These are phyloP conservation scores for Hephaestus fuliginosus DNA, from an alignment of 2,797 vertebrate genomes.

Conservation along the genomic window DNA sequence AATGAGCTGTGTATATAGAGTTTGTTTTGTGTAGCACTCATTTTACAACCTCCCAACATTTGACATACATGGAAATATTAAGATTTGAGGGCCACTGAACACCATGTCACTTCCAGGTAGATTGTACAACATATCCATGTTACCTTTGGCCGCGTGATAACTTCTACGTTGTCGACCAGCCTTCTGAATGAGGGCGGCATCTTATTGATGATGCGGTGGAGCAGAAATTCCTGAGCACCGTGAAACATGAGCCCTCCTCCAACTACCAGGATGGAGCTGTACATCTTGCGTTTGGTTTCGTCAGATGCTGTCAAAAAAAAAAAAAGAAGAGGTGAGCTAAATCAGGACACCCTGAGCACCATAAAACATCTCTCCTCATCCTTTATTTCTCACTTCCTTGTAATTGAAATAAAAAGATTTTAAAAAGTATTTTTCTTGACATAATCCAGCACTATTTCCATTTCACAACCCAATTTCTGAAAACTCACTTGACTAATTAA, in stretches of 20 bases:
- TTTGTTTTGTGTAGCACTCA: not conserved
- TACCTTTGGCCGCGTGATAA: constrained; percentile 98
- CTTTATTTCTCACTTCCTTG: not conserved
- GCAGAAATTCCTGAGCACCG: constrained; percentile 95
- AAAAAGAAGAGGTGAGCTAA: not conserved
- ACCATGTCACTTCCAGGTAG: not conserved
- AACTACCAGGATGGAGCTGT: constrained; percentile 96
- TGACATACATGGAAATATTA: not conserved
- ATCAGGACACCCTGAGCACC: not conserved
- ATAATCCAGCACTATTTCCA: not conserved
- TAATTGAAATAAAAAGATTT: not conserved
- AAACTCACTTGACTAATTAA: not conserved
- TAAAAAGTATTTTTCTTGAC: not conserved
- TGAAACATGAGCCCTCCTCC: constrained; percentile 97
- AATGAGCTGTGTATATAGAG: not conserved
- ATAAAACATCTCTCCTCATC: not conserved
- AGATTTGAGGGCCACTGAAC: not conserved
- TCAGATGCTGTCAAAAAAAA: constrained; percentile 90
- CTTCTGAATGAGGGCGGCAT: constrained; percentile 98
- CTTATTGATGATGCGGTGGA: constrained; percentile 98
- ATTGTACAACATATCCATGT: not conserved
- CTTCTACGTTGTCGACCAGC: constrained; percentile 97
- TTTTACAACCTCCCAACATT: not conserved
- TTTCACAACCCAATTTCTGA: not conserved
- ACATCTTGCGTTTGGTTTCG: constrained; percentile 99